phyloP scores from a whole-genome alignment of 2,113 vertebrate genomes.

The Hucho hucho region DNA sequence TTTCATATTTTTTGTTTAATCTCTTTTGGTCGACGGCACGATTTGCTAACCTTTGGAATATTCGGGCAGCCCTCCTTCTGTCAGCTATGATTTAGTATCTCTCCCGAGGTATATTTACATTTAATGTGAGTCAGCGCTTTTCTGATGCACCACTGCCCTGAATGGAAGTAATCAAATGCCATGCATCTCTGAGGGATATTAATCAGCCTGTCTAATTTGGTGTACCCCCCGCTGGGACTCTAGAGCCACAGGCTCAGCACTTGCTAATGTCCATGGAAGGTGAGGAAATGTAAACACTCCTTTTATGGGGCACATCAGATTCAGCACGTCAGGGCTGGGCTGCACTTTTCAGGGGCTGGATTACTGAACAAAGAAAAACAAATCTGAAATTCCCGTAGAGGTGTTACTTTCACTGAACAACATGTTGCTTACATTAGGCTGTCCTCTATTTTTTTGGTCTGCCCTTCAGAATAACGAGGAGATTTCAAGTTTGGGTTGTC shows the following conservation, averaged over 20 bases:
- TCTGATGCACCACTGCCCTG: constrained; percentile 34
- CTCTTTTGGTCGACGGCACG: constrained; percentile 35
- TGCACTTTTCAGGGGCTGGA: not conserved
- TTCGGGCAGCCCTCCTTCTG: constrained; percentile 31
- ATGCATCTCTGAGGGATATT: constrained; percentile 63
- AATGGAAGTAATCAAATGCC: constrained; percentile 69
- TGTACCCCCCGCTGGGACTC: constrained; percentile 6
- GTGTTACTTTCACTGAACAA: no score
- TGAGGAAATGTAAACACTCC: constrained; percentile 18
- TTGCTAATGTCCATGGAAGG: constrained; percentile 32
- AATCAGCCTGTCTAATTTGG: constrained; percentile 59
- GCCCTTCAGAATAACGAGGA: no score
- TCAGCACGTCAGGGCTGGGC: not conserved
- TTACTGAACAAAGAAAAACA: not conserved
- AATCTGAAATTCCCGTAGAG: no score
- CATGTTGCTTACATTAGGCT: no score
- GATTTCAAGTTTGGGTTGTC: no score
- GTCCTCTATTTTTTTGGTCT: no score
- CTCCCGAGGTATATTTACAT: constrained; percentile 64
- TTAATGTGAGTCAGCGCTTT: constrained; percentile 45
- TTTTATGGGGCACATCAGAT: not conserved
- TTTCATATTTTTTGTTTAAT: constrained; percentile 1
- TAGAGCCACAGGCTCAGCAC: constrained; percentile 29
- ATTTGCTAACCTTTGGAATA: constrained; percentile 43
- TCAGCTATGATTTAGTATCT: constrained; percentile 42